These are phyloP conservation scores for Ataeniobius toweri DNA, from an alignment of 2,797 vertebrate species.

Conservation along the genomic window DNA sequence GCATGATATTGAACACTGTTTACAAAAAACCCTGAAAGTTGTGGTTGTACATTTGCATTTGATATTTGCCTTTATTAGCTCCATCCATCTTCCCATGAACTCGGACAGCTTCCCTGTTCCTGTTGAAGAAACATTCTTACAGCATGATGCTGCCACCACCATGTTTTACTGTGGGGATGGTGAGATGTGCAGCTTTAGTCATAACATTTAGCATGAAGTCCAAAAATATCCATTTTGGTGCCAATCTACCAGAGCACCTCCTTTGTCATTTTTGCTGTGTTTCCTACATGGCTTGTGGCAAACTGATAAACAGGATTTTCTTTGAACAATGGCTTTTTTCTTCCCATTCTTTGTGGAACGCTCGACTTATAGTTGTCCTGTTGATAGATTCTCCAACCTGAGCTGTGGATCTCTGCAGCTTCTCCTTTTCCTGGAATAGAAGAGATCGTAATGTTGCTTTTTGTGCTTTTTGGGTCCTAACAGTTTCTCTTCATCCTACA, in stretches of 20 bases:
- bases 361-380: not conserved
- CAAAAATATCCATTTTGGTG: not conserved
- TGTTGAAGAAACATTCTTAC: not conserved
- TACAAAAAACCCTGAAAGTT: not conserved
- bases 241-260: not conserved
- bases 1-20: not conserved
- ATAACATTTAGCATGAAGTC: too few relatives aligned
- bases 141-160: not conserved
- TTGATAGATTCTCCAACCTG: not conserved
- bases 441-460: not conserved
- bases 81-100: not conserved
- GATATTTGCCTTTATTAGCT: not conserved
- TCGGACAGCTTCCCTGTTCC: not conserved
- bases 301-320: not conserved
- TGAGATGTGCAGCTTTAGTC: not conserved
- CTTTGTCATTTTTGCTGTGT: not conserved
- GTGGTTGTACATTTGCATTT: not conserved
- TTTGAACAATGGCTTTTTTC: not conserved
- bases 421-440: not conserved
- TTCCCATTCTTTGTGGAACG: not conserved
- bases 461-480: conserved; percentile 10
- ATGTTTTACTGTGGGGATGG: not conserved
- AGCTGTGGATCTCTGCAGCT: not conserved
- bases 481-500: conserved; percentile 59
- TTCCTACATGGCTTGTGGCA: not conserved